Evolutionary conservation across 1,140 invertebrate genomes (phyloP).

Genomic region (Diploscapter pachys): DNA sequence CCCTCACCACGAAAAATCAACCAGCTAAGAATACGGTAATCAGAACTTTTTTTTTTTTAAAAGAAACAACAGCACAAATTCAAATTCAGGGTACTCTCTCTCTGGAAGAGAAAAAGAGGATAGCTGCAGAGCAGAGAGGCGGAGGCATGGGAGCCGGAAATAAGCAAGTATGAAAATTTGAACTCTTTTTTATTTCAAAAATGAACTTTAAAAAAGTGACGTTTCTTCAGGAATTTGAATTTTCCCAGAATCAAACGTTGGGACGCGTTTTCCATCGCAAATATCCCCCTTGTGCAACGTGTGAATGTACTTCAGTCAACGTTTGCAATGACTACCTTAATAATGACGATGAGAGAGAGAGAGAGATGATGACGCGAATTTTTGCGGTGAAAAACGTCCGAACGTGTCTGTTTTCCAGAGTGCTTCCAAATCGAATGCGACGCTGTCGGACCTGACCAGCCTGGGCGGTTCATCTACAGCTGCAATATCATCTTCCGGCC

Average conservation of each 20-base stretch:
- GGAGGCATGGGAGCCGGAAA: background rate
- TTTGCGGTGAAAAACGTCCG: too few species aligned
- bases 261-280: background rate
- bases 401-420: too few species aligned
- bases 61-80: background rate
- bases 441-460: too few species aligned
- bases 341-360: too few species aligned
- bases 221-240: background rate
- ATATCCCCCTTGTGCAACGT: background rate
- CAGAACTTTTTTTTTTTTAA: conserved; percentile 18
- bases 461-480: too few species aligned
- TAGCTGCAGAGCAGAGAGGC: conserved; percentile 43
- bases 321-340: background rate
- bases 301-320: background rate
- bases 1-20: background rate
- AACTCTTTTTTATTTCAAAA: too few species aligned
- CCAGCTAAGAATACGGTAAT: conserved; percentile 4
- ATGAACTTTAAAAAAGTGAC: background rate
- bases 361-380: too few species aligned
- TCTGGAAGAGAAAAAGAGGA: conserved; percentile 49
- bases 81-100: conserved; percentile 39
- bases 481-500: too few species aligned
- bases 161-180: background rate
- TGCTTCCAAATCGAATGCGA: too few species aligned
- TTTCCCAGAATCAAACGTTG: background rate